Conservation (phyloP, 2,113 vertebrate species). For the Etheostoma spectabile region DNA sequence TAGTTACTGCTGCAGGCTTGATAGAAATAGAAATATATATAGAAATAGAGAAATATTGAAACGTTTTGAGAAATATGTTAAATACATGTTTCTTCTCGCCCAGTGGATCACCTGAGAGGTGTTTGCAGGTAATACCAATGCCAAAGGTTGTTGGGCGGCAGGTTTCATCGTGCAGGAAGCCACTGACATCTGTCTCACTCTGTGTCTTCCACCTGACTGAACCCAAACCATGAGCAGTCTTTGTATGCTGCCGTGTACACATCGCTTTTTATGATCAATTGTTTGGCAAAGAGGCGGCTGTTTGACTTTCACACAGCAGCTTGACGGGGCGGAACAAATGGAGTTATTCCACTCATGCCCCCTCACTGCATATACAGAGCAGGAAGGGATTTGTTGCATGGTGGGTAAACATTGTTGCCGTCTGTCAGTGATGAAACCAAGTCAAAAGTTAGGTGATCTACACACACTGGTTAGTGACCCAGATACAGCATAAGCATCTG, state of each 20-base stretch:
- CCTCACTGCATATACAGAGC: constrained; percentile 43
- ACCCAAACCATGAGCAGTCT: constrained; percentile 52
- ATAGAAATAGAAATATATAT: no score
- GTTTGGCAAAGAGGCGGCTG: constrained; percentile 67
- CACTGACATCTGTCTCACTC: constrained; percentile 74
- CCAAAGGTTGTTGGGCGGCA: constrained; percentile 34
- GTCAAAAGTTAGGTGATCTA: constrained; percentile 21
- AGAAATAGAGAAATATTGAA: no score
- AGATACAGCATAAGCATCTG: neutral
- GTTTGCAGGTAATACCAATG: constrained; percentile 31
- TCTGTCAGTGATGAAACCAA: constrained; percentile 56
- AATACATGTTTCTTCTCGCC: neutral
- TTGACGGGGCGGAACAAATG: constrained; percentile 66
- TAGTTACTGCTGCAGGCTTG: no score
- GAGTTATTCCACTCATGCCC: constrained; percentile 73
- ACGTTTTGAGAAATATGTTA: neutral
- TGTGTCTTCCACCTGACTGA: constrained; percentile 73
- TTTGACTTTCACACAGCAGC: constrained; percentile 68
- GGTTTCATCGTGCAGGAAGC: constrained; percentile 57
- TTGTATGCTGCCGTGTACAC: constrained; percentile 35
- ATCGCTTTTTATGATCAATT: constrained; percentile 64
- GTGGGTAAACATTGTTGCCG: constrained; percentile 68
- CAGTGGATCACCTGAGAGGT: constrained; percentile 42
- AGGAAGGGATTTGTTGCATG: constrained; percentile 40
- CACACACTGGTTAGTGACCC: constrained; percentile 26